Conservation (phyloP, 2,113 vertebrate species). For the Desmodus rotundus region DNA sequence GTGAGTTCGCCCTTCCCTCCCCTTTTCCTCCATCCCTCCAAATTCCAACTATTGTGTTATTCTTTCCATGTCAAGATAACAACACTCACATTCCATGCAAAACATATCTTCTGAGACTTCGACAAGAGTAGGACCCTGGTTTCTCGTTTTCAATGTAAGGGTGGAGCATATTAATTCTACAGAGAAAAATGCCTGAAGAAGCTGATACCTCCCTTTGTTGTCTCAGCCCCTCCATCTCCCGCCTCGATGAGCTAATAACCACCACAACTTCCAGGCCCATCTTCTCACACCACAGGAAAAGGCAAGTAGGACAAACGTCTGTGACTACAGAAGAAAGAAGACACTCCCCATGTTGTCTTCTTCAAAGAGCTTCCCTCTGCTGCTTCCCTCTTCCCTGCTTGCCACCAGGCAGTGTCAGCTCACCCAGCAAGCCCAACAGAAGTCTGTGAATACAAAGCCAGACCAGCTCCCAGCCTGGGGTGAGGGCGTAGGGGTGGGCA, state of each 20-base stretch:
- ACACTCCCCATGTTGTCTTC: fast-evolving
- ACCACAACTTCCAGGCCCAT: neutral
- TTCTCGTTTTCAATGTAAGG: neutral
- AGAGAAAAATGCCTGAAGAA: neutral
- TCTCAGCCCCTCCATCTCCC: neutral
- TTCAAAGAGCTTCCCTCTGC: too few relatives aligned
- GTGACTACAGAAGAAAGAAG: neutral
- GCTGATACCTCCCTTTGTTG: neutral
- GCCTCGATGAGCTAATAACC: too few relatives aligned
- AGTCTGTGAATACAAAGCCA: neutral
- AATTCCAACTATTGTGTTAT: neutral
- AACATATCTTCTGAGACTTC: neutral
- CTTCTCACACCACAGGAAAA: neutral
- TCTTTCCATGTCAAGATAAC: neutral
- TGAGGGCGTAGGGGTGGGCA: fast-evolving
- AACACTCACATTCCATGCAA: neutral
- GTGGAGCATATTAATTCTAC: neutral
- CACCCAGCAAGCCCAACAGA: neutral
- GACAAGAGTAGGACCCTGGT: neutral
- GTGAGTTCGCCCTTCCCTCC: neutral
- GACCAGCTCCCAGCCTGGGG: neutral
- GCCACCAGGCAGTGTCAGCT: too few relatives aligned
- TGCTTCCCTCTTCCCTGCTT: too few relatives aligned
- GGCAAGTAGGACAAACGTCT: neutral
- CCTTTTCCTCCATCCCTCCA: neutral